Conservation (phyloP, 2,888 invertebrate genomes). For the Neoitamus cyanurus region DNA sequence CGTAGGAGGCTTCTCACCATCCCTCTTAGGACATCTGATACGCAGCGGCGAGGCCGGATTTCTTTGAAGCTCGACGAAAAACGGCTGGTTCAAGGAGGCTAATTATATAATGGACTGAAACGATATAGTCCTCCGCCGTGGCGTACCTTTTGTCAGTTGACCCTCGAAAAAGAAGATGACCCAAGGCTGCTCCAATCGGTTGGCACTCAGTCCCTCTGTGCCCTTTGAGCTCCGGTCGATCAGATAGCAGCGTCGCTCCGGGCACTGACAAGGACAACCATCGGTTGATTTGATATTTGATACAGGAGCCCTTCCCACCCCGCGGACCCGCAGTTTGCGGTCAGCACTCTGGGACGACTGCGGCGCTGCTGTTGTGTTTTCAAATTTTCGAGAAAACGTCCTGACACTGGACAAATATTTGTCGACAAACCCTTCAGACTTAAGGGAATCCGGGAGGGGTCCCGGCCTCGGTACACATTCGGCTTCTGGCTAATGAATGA, state of each 20-base stretch:
- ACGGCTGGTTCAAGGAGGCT: neutral
- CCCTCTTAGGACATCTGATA: neutral
- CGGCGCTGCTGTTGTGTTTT: neutral
- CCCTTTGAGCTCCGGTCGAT: neutral
- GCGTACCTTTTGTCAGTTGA: slow-evolving; percentile 12
- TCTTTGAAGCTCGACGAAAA: slow-evolving; percentile 13
- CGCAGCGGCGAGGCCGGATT: neutral
- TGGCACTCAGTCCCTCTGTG: neutral
- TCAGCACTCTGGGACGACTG: neutral
- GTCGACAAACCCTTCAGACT: neutral
- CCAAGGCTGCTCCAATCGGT: neutral
- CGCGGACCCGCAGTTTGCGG: neutral
- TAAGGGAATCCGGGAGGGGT: neutral
- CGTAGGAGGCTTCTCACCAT: neutral
- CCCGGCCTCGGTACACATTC: neutral
- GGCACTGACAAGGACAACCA: neutral
- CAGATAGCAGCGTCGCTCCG: neutral
- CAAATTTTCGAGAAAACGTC: slow-evolving; percentile 10
- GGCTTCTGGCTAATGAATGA: neutral
- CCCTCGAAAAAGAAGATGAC: neutral
- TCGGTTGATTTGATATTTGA: slow-evolving; percentile 35
- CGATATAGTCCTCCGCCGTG: neutral
- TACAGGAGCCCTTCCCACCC: neutral
- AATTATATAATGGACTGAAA: slow-evolving; percentile 38
- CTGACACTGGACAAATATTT: slow-evolving; percentile 39